Percentiles rank a stretch among this genome's conserved stretches.
phyloP scores from a whole-genome alignment of 2,113 vertebrate species.

The Actenoides hombroni region DNA sequence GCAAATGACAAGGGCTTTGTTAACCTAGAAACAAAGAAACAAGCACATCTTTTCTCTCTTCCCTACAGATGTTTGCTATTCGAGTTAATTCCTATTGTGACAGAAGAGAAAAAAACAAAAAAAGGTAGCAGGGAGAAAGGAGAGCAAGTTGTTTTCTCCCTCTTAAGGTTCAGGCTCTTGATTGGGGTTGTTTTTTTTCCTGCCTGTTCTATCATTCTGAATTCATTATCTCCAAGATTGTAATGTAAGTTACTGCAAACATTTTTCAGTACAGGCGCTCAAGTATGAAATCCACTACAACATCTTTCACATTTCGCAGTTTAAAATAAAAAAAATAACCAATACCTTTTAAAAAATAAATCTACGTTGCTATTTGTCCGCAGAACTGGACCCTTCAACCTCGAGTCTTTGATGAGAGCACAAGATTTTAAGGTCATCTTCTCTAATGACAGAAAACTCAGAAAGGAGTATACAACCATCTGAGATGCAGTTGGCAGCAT shows the following conservation, averaged over 20 bases:
- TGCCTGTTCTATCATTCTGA: neutral
- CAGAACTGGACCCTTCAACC: neutral
- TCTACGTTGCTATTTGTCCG: neutral
- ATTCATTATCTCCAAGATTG: neutral
- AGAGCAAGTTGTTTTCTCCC: neutral
- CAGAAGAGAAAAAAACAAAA: neutral
- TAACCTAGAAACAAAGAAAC: constrained; percentile 71
- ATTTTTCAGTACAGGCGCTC: neutral
- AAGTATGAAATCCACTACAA: neutral
- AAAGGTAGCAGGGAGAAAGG: neutral
- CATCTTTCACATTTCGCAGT: neutral
- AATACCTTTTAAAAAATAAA: neutral
- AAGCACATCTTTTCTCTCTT: neutral
- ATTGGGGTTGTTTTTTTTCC: neutral
- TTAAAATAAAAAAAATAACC: constrained; percentile 7
- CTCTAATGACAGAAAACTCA: neutral
- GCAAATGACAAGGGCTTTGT: constrained; percentile 86
- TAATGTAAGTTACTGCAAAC: neutral
- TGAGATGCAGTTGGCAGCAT: neutral
- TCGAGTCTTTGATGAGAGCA: neutral
- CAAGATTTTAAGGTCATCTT: neutral
- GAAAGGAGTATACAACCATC: neutral
- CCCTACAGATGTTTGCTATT: neutral
- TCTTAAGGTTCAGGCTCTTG: neutral
- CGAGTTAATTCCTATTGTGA: neutral